Base-by-base conservation (phyloP, 2,113 vertebrate species). In the Centropus unirufus region DNA sequence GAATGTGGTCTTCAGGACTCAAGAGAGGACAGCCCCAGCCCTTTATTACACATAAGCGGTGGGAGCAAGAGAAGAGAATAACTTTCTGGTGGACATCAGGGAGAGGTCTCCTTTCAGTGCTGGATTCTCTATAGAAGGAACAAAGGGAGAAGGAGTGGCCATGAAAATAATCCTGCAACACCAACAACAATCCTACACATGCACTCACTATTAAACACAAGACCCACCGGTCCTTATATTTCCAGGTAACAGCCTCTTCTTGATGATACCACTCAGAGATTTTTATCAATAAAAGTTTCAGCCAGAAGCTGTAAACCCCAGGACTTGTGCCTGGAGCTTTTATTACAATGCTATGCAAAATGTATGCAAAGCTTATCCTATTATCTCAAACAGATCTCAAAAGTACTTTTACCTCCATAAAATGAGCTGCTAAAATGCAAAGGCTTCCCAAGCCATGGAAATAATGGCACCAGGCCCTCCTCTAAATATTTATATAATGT, bases 401-500 rank as follows among this genome's bases (percentile, higher is more conserved):
- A 94, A 83, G 86, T 20, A 77, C 77, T 89, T 92, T 66, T 70
- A 84, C 30, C 62, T 95, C 74, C 77, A 87, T 74, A 92, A 95
- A 96, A 93, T 47, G 49, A 96, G 93, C 46, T 46, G 76, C 89
- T 76, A 0, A 75, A 94, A 80, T 66, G 66, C 90, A 90, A 94
- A 95, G 76, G 89, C 75, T 93, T 95, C 69, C 77, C 80, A 94
- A 89, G 66, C 42, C 77, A 86, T n/a, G 73, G 92, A 90, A 94
- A 81, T 86, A 91, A 92, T 6, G 63, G 92, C 90, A 96, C 63
- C 32, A 94, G 68, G 85, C 57, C 54, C 61, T 82, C 87, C 66
- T 72, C 90, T 90, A 96, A 96, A 95, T 91, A 97, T 96, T 96
- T 97, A 95, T 91, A 29, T 42, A 94, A 76, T 12, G 13, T 89